Evolutionary conservation across 2,888 invertebrate species (phyloP).

Genomic region (Apantesis nais): DNA sequence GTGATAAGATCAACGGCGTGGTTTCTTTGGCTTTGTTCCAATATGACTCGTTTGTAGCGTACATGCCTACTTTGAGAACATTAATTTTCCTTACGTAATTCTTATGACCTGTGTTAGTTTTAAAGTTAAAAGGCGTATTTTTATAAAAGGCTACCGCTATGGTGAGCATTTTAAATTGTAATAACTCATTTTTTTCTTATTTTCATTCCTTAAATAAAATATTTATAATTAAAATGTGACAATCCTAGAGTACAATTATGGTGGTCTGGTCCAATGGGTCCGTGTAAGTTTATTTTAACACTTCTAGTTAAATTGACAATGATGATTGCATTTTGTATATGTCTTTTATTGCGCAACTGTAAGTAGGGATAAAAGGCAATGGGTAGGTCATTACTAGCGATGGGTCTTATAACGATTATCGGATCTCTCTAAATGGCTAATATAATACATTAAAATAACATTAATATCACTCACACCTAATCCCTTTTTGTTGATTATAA

Average conservation of each 20-base stretch:
- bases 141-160: not conserved
- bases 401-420: constrained; percentile 6
- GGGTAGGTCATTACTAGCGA: not conserved
- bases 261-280: not conserved
- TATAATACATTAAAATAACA: constrained; percentile 10
- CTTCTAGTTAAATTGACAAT: not conserved
- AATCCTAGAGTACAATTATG: no score
- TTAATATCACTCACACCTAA: constrained; percentile 4
- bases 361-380: not conserved
- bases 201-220: no score
- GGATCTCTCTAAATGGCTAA: constrained; percentile 19
- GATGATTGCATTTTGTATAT: not conserved
- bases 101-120: not conserved
- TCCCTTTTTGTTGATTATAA: constrained; percentile 5
- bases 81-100: not conserved
- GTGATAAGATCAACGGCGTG: constrained; percentile 12
- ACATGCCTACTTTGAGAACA: not conserved
- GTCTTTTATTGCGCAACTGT: not conserved
- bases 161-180: not conserved
- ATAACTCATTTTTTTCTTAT: not conserved
- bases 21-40: constrained; percentile 28
- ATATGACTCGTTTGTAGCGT: constrained; percentile 34
- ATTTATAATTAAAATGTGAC: no score
- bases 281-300: not conserved
- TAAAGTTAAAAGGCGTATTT: not conserved